Base-by-base conservation (phyloP, 2,888 invertebrate species). In the Acrobasis suavella region DNA sequence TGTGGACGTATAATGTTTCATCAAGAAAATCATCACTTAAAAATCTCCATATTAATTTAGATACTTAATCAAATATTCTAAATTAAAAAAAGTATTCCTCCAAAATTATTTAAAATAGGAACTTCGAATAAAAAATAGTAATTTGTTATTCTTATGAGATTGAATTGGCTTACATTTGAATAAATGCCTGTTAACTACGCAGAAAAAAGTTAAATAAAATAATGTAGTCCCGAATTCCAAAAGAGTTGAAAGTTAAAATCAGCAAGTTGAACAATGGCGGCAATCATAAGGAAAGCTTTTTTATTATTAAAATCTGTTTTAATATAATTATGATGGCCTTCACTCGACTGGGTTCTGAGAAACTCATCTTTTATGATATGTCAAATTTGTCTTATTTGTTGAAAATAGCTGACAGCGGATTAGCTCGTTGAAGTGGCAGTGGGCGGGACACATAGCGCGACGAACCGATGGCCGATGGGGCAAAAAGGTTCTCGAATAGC, bases 221-320 rank as follows among this genome's bases (percentile, higher is more conserved):
- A 69, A 73, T 72, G 62, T 58, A 54, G 52, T 56, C 51, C 55
- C 50, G 46, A 70, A 73, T 69, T 61, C 64, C 65, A 65, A 72
- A 80, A 78, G 78, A 78, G 77, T 75, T 78, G 72, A 74, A 72
- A 69, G 72, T 73, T 60, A 70, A 74, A 78, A 72, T 75, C 72
- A 69, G 72, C 67, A 75, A 74, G 67, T 71, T 15, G 39, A 68
- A 80, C 80, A 80, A 80, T 80, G 71, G 77, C 59, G 60, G 70
- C 74, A 80, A 80, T 80, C 75, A 80, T 74, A 71, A 73, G 73
- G 75, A 77, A 72, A 67, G 42, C 8, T 56, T 55, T 64, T 68
- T 67, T 22, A 22, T 68, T 63, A 65, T 59, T 37, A 50, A 16
- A 50, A 39, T 51, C 14, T 50, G 60, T 60, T 38, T 56, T 39